Evolutionary conservation across 2,888 invertebrate genomes (phyloP).

Genomic region (Anoplius nigerrimus): DNA sequence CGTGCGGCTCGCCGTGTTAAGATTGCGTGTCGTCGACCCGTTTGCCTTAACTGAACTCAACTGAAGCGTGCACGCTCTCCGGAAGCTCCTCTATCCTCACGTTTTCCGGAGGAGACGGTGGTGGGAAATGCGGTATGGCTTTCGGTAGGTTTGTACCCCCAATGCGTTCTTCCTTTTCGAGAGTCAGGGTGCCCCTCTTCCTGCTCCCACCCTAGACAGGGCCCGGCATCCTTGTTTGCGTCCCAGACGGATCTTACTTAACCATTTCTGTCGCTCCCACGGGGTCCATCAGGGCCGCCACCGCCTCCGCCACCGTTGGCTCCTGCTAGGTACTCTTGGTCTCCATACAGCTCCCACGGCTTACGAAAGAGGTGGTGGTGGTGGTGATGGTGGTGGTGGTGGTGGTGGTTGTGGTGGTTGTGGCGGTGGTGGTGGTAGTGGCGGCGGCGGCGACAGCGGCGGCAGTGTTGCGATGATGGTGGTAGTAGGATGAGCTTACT

Average conservation of each 20-base stretch:
- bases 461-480: slow-evolving; percentile 75
- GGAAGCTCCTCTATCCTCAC: slow-evolving; percentile 53
- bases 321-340: slow-evolving; percentile 47
- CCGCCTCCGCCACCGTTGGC: slow-evolving; percentile 69
- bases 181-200: slow-evolving; percentile 59
- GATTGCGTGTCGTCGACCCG: not conserved
- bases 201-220: slow-evolving; percentile 50
- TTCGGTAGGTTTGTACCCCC: slow-evolving; percentile 48
- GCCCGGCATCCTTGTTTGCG: slow-evolving; percentile 15
- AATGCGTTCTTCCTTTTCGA: slow-evolving; percentile 46
- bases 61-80: slow-evolving; percentile 43
- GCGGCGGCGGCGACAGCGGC: slow-evolving; percentile 76
- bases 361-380: slow-evolving; percentile 77
- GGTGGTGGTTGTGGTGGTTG: too few species aligned
- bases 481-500: slow-evolving; percentile 41
- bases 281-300: slow-evolving; percentile 50
- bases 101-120: slow-evolving; percentile 64
- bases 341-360: slow-evolving; percentile 53
- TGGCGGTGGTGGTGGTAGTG: too few species aligned
- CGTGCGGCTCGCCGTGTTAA: not conserved
- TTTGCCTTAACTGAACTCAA: slow-evolving; percentile 53
- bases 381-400: slow-evolving; percentile 51
- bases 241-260: slow-evolving; percentile 12
- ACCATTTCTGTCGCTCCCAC: not conserved
- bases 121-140: slow-evolving; percentile 63